phyloP scores from a whole-genome alignment of 2,797 vertebrate genomes.

The Coluber constrictor region DNA sequence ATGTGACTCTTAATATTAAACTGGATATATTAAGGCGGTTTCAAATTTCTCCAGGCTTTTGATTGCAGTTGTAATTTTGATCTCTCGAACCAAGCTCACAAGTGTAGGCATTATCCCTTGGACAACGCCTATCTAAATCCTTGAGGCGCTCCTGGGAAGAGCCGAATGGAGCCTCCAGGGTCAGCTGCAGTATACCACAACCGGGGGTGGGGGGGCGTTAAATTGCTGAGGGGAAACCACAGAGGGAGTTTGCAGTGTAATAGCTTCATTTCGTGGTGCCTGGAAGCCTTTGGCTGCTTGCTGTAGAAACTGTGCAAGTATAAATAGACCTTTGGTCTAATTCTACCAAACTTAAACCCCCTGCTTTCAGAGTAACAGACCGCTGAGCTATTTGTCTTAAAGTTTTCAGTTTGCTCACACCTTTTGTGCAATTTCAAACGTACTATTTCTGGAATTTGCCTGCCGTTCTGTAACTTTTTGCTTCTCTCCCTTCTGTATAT shows the following conservation, averaged over 20 bases:
- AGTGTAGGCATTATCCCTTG: neutral
- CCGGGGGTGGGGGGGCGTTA: too few species aligned
- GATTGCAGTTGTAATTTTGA: neutral
- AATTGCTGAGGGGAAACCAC: neutral
- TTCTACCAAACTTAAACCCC: neutral
- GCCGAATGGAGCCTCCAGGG: neutral
- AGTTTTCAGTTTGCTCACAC: neutral
- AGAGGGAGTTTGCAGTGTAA: too few species aligned
- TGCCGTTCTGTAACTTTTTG: accelerated
- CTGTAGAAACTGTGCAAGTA: neutral
- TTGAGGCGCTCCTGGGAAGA: neutral
- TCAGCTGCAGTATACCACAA: neutral
- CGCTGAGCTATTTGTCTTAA: neutral
- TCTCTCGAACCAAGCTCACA: neutral
- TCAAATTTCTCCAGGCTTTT: neutral
- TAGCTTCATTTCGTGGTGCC: neutral
- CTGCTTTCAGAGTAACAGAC: neutral
- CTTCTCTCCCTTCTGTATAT: neutral
- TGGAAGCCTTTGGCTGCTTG: neutral
- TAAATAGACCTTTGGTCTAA: neutral
- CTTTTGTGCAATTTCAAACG: neutral
- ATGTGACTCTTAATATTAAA: too few species aligned
- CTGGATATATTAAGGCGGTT: neutral
- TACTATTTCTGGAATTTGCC: neutral
- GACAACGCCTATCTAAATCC: neutral